phyloP scores from a whole-genome alignment of 2,797 vertebrate genomes.

The Notamacropus eugenii region DNA sequence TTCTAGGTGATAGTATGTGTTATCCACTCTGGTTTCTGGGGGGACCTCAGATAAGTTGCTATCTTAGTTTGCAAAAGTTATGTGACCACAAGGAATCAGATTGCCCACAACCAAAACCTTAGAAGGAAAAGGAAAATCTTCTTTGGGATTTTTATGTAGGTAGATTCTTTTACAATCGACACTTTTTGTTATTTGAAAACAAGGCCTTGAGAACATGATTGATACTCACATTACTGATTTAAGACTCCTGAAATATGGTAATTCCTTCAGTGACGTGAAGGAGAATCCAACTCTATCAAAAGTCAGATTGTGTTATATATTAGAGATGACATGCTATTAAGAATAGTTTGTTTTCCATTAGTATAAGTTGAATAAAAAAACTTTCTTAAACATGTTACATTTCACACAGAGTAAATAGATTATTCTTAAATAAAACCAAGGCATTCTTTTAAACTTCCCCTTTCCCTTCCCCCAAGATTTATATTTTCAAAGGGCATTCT shows the following conservation, averaged over 20 bases:
- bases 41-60: background rate
- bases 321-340: slow-evolving; percentile 1
- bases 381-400: background rate
- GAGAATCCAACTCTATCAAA: slow-evolving; percentile 31
- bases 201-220: slow-evolving; percentile 11
- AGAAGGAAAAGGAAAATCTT: background rate
- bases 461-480: background rate
- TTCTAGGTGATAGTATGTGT: background rate
- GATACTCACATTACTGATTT: background rate
- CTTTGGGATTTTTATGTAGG: background rate
- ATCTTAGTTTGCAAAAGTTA: background rate
- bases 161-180: background rate
- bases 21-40: background rate
- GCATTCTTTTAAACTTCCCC: background rate
- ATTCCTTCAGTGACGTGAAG: slow-evolving; percentile 4
- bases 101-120: background rate
- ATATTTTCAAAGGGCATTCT: background rate
- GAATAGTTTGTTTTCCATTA: background rate
- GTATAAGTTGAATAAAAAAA: background rate
- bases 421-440: background rate
- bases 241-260: background rate
- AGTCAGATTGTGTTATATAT: background rate
- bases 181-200: slow-evolving; percentile 3
- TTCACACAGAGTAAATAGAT: background rate
- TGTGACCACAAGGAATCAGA: background rate